These are phyloP conservation scores for Leptocoma aspasia DNA, from an alignment of 2,113 vertebrate genomes.

Conservation along the genomic window DNA sequence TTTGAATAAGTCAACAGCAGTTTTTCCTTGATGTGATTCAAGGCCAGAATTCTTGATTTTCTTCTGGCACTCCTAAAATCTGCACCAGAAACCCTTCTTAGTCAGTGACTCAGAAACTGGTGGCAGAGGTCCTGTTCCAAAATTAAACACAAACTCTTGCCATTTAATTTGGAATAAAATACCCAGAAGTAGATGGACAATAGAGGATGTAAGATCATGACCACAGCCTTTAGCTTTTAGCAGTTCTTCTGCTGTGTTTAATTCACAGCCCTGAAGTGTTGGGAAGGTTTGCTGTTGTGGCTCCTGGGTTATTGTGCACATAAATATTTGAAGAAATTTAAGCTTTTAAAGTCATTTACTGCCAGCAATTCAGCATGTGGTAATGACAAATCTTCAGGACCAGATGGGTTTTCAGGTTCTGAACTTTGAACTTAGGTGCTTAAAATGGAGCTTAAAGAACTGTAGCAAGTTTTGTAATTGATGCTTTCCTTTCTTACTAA, in stretches of 20 bases:
- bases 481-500: neutral
- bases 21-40: neutral
- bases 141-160: neutral
- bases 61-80: neutral
- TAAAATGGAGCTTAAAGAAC: neutral
- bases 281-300: neutral
- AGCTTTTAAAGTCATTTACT: neutral
- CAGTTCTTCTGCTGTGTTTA: neutral
- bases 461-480: neutral
- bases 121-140: neutral
- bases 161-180: neutral
- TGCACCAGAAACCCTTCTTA: neutral
- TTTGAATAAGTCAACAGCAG: neutral
- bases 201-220: neutral
- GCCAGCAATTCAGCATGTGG: accelerated
- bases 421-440: neutral
- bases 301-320: neutral
- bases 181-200: neutral
- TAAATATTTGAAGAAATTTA: neutral
- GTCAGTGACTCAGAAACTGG: neutral
- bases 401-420: neutral
- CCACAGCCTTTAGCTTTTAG: neutral
- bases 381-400: neutral
- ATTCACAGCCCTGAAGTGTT: neutral
- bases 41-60: neutral